phyloP scores from a whole-genome alignment of 2,888 invertebrate genomes.

The Leptogaster cylindrica region DNA sequence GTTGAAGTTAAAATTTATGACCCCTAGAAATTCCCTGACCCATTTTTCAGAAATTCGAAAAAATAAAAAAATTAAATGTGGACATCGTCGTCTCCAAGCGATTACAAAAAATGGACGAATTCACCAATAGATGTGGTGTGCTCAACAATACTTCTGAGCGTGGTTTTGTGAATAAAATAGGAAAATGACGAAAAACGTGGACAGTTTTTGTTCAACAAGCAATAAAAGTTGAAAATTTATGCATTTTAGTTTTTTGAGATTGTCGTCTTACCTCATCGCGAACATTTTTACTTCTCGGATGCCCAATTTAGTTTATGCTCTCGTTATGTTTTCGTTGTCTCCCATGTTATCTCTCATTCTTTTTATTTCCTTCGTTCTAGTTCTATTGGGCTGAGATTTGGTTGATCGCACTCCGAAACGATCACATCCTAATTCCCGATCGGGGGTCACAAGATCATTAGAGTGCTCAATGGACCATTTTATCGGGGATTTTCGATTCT shows the following conservation, averaged over 20 bases:
- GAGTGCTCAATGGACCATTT: constrained; percentile 36
- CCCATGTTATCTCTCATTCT: too few relatives aligned
- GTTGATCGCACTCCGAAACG: constrained; percentile 36
- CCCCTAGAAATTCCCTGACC: not conserved
- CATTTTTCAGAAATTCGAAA: constrained; percentile 24
- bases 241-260: constrained; percentile 33
- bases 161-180: not conserved
- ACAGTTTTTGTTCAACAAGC: constrained; percentile 15
- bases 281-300: constrained; percentile 28
- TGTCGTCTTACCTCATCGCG: constrained; percentile 29
- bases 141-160: not conserved
- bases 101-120: not conserved
- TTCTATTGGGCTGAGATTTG: constrained; percentile 19
- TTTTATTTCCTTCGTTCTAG: too few relatives aligned
- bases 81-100: not conserved
- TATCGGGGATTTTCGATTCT: constrained; percentile 15
- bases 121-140: too few relatives aligned
- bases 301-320: not conserved
- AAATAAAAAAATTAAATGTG: constrained; percentile 2
- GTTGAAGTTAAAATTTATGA: constrained; percentile 18
- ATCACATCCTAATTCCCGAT: constrained; percentile 20
- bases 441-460: constrained; percentile 32
- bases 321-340: not conserved
- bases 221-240: constrained; percentile 34
- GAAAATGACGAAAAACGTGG: constrained; percentile 16